phyloP scores from a whole-genome alignment of 2,113 vertebrate species.

The Spermophilus dauricus region DNA sequence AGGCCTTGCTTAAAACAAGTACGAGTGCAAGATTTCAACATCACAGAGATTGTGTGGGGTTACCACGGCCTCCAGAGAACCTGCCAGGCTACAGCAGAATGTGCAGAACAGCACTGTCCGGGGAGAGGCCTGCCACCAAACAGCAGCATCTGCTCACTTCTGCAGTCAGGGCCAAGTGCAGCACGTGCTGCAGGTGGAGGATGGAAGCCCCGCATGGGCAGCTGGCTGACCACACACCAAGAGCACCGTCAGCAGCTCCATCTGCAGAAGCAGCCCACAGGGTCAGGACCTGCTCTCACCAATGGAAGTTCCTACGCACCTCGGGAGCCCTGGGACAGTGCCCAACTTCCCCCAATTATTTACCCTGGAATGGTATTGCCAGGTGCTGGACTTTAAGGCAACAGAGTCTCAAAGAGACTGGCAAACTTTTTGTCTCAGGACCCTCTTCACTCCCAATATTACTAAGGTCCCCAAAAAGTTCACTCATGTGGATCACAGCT shows the following conservation, averaged over 20 bases:
- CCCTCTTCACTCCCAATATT: neutral
- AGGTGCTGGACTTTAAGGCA: fast-evolving
- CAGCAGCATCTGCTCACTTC: neutral
- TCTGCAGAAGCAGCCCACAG: too few relatives aligned
- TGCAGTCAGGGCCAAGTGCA: neutral
- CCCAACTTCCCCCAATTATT: too few relatives aligned
- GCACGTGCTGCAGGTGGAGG: fast-evolving
- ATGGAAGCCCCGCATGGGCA: neutral
- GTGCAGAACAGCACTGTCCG: neutral
- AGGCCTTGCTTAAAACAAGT: neutral
- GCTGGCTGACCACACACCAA: neutral
- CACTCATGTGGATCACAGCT: neutral
- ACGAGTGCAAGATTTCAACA: neutral
- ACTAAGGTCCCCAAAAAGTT: neutral
- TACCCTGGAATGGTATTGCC: fast-evolving
- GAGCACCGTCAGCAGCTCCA: fast-evolving
- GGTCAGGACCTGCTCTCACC: neutral
- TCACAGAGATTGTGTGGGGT: neutral
- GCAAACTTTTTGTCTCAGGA: neutral
- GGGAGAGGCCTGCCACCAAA: neutral
- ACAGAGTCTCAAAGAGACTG: neutral
- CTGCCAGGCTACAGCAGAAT: neutral
- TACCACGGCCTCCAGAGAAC: neutral
- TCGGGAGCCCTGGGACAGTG: neutral
- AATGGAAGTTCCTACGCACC: fast-evolving